Percentiles rank a stretch among this genome's conserved stretches.
phyloP scores from a whole-genome alignment of 2,113 vertebrate species.

The Pristiophorus japonicus region DNA sequence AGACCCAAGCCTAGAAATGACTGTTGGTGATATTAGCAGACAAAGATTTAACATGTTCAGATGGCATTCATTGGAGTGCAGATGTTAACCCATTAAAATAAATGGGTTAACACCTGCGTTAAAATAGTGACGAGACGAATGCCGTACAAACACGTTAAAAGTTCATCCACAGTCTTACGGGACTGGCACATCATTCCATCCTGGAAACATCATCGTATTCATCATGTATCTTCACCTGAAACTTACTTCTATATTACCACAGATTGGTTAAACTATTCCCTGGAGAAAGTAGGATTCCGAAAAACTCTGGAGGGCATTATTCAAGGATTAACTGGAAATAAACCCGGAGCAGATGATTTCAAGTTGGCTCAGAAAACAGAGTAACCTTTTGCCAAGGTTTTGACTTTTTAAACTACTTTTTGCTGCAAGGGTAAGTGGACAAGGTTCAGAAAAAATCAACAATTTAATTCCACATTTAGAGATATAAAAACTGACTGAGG shows the following conservation, averaged over 20 bases:
- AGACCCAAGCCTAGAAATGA: not conserved
- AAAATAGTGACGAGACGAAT: not conserved
- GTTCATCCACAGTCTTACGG: not conserved
- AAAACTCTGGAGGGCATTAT: constrained; percentile 82
- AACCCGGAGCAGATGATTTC: constrained; percentile 90
- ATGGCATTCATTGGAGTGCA: not conserved
- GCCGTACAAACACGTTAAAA: not conserved
- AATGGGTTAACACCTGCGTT: not conserved
- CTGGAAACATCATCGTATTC: too few species aligned
- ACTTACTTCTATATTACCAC: too few species aligned
- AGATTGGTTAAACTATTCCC: constrained; percentile 96
- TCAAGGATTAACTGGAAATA: constrained; percentile 85
- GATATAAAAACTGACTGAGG: not conserved
- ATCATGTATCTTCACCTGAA: too few species aligned
- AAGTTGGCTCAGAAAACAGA: constrained; percentile 95
- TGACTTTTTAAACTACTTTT: constrained; percentile 31
- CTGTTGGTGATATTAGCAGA: not conserved
- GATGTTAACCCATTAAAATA: not conserved
- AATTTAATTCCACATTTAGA: not conserved
- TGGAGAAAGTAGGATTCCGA: constrained; percentile 93
- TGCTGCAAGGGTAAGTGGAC: not conserved
- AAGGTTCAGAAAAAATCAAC: not conserved
- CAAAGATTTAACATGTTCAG: not conserved
- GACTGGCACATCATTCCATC: too few species aligned
- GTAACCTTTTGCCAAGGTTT: constrained; percentile 54